Base-by-base conservation (phyloP, 1,140 invertebrate species). In the Drosophila lacertosa region DNA sequence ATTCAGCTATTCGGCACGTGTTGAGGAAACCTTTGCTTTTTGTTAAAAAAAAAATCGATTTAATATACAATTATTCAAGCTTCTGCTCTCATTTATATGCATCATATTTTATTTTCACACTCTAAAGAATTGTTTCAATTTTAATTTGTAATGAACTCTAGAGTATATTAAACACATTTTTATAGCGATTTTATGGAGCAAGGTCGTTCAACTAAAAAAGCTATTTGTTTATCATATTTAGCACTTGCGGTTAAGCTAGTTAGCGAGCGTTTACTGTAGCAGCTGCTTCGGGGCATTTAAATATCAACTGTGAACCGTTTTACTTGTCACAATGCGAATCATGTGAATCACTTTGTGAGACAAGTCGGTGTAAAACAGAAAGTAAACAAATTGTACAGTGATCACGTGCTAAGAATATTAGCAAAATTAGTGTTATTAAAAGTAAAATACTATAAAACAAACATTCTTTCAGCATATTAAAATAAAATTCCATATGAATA, bases 41-140 rank as follows among this genome's bases (percentile, higher is more conserved):
- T n/a, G n/a, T n/a, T n/a, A n/a, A n/a, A n/a, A n/a, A n/a, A n/a
- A 13, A 22, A 15, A 48, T 48, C 13, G 13, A 16, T 48, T 32
- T 48, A 1, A 47, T 47, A 16, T 16, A 39, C 20, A 4, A 26
- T 24, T 16, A 50, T 26, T 15, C 51, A 54, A 24, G 11, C 20
- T 39, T 54, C 40, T 40, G 22, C n/a, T 39, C 11, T 37, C 33
- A 37, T 54, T 54, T 15, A 2, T 26, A 26, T 54, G 35, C 35
- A 53, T 53, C 24, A 47, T 26, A 47, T 35, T 29, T 29, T 29
- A 7, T 51, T 24, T 20, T 53, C 5, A 20, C 3, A 15, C 47
- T 16, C 33, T 50, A 6, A 2, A 22, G n/a, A 48, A 48, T 48
- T 29, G 24, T 24, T 16, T 48, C 29, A 48, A 48, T 48, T 29